A percentile compares a stretch with the other conserved stretches of the same genome.
These are phyloP conservation scores for Burhinus oedicnemus DNA, from an alignment of 2,113 vertebrate species.

Conservation along the genomic window DNA sequence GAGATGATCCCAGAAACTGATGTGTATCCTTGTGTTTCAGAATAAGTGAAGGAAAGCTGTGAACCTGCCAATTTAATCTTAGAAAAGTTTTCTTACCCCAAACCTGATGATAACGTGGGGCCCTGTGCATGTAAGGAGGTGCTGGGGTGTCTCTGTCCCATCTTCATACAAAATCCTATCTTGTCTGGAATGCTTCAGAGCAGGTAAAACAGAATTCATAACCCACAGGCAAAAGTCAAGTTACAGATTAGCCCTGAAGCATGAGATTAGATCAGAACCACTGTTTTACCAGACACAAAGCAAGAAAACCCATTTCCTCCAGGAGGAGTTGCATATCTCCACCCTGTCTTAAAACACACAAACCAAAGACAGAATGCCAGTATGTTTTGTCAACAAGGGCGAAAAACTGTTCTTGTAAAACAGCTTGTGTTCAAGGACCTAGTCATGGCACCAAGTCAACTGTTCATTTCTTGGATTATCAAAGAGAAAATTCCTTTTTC, in stretches of 20 bases:
- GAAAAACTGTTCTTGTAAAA: neutral
- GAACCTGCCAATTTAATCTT: neutral
- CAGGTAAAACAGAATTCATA: neutral
- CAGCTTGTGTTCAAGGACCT: neutral
- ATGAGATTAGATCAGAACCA: neutral
- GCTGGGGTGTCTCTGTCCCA: neutral
- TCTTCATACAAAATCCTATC: neutral
- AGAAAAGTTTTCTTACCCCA: neutral
- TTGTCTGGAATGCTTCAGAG: neutral
- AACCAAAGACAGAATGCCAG: neutral
- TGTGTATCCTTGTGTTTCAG: neutral
- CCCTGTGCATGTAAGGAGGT: neutral
- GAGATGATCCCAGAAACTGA: neutral
- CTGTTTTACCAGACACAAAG: neutral
- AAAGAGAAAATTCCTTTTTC: neutral
- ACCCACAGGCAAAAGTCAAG: neutral
- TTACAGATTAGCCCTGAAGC: neutral
- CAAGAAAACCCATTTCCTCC: neutral
- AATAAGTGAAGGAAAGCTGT: neutral
- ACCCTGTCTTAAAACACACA: neutral
- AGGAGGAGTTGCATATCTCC: neutral
- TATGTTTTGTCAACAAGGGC: neutral
- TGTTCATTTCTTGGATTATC: neutral
- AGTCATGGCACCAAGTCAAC: neutral
- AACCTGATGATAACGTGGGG: rapidly evolving